phyloP scores from a whole-genome alignment of 2,797 vertebrate genomes.

The Peromyscus aztecus region DNA sequence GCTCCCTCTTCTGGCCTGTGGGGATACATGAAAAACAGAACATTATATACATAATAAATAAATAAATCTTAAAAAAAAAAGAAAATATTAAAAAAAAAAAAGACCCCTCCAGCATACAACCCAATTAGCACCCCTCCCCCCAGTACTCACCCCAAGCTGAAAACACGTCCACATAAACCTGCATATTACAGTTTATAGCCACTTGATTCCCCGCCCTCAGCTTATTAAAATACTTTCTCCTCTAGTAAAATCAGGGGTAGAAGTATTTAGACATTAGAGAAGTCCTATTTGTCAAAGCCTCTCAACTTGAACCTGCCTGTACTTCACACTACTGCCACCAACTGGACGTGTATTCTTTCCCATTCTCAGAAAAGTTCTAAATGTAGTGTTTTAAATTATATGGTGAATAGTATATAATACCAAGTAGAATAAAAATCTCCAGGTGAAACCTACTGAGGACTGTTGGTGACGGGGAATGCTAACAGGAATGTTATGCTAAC shows the following conservation, averaged over 20 bases:
- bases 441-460: not conserved
- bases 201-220: constrained; percentile 16
- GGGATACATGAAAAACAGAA: too few species aligned
- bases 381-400: constrained; percentile 1
- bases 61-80: too few species aligned
- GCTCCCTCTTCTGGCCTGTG: too few species aligned
- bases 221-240: constrained; percentile 11
- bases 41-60: too few species aligned
- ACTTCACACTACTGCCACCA: not conserved
- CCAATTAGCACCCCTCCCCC: not conserved
- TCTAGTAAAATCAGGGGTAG: not conserved
- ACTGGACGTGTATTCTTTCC: not conserved
- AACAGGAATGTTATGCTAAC: not conserved
- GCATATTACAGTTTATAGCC: not conserved
- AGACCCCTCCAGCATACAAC: constrained; percentile 6
- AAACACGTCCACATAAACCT: constrained; percentile 31
- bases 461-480: not conserved
- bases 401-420: not conserved
- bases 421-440: not conserved
- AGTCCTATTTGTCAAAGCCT: not conserved
- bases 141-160: not conserved
- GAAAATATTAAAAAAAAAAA: too few species aligned
- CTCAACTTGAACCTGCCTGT: not conserved
- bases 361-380: not conserved
- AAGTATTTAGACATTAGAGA: not conserved